Base-by-base conservation (phyloP, 2,797 vertebrate species). In the Odontamblyopus lacepedii region DNA sequence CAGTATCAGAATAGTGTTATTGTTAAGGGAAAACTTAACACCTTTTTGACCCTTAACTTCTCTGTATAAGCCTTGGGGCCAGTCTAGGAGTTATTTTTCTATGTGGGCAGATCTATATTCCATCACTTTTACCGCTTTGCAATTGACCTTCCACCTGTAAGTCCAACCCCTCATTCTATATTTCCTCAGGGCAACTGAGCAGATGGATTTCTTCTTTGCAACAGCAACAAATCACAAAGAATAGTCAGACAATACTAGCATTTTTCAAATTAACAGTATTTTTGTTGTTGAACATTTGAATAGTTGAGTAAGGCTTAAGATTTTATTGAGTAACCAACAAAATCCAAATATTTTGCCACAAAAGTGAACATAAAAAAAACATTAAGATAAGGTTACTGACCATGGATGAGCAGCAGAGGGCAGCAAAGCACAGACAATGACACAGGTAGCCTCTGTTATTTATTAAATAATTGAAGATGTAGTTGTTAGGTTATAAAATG, bases 361-460 rank as follows among this genome's bases (percentile, higher is more conserved):
- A 1, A 30, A 30, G 32, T 35, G 38, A 41, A 44, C 9, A 41
- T 16, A 50, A 13, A 23, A 23, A 50, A 51, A 67, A 4, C 27
- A 32, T 27, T 66, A 1, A 5, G 0, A 9, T 15, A 18, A 26
- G 27, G 18, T n/a, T 3, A 48, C 56, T 62, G 71, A 48, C 19
- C 70, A 56, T 29, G 51, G 4, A 35, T 74, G 16, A 75, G 18
- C 93, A 89, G 88, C 79, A 90, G 93, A 86, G 87, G 90, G 92
- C 85, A 85, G 80, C 80, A 92, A 50, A 90, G 70, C 38, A 81
- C 78, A 82, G 63, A 72, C 23, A 77, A 88, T 82, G 23, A 23
- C 60, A 11, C 15, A 44, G 19, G 63, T 27, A 11, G 9, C 27
- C 30, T 13, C 48, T 19, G 15, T 62, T 62, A 19, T 35, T n/a